These are phyloP conservation scores for Alcedo quadribrachys DNA, from an alignment of 2,797 vertebrate species.

Conservation along the genomic window DNA sequence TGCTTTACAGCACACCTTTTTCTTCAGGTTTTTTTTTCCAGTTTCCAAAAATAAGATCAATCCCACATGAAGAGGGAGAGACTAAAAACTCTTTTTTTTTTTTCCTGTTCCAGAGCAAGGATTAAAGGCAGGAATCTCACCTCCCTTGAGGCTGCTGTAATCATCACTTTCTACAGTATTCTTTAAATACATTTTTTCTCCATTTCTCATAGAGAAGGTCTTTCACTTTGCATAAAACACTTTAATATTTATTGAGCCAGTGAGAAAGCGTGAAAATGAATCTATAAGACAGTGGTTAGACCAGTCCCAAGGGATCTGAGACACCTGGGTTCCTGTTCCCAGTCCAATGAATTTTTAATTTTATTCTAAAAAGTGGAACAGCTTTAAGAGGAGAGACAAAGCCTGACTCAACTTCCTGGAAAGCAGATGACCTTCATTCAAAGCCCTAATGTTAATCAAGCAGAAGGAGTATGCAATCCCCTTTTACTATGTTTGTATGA, in stretches of 20 bases:
- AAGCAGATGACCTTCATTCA: background rate
- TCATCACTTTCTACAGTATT: background rate
- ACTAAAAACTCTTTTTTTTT: background rate
- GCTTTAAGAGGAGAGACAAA: slow-evolving; percentile 29
- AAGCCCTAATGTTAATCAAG: background rate
- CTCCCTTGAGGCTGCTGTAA: background rate
- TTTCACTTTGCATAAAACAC: background rate
- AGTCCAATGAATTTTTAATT: slow-evolving; percentile 61
- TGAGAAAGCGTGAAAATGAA: background rate
- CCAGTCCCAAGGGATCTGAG: background rate
- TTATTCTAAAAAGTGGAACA: slow-evolving; percentile 38
- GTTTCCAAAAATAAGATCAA: background rate
- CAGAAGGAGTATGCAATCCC: background rate
- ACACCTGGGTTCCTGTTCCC: slow-evolving; percentile 36
- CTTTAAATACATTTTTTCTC: background rate
- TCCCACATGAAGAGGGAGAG: background rate
- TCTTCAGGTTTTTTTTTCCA: background rate
- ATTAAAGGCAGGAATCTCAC: background rate
- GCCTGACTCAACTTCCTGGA: background rate
- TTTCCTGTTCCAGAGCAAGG: background rate
- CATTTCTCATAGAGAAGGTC: background rate
- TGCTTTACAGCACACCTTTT: background rate
- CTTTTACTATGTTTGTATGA: background rate
- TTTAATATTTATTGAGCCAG: slow-evolving; percentile 51
- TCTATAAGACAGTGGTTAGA: background rate